Percentiles rank a stretch among this genome's conserved stretches.
These are phyloP conservation scores for Drosophila tani DNA, from an alignment of 1,140 invertebrate genomes.

Conservation along the genomic window DNA sequence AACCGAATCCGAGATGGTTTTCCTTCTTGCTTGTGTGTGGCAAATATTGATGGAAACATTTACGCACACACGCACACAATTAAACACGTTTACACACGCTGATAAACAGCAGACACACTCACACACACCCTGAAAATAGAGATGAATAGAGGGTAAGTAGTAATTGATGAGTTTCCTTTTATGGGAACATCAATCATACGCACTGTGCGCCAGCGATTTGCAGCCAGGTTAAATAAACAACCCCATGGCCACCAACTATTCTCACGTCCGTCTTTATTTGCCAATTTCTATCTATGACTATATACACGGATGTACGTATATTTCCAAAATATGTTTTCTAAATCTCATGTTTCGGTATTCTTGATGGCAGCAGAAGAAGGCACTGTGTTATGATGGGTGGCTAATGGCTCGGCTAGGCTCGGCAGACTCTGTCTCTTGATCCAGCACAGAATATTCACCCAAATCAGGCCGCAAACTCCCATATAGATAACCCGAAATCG, in stretches of 20 bases:
- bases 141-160: slow-evolving; percentile 68
- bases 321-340: slow-evolving; percentile 8
- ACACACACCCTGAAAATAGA: slow-evolving; percentile 26
- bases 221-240: slow-evolving; percentile 69
- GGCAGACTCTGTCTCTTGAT: slow-evolving; percentile 87
- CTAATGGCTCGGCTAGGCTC: background rate
- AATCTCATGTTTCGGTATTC: slow-evolving; percentile 40
- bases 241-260: slow-evolving; percentile 9
- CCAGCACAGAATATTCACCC: slow-evolving; percentile 92
- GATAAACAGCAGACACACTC: slow-evolving; percentile 52
- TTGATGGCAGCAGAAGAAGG: slow-evolving; percentile 9
- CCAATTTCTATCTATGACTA: slow-evolving; percentile 50
- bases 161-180: slow-evolving; percentile 82
- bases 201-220: slow-evolving; percentile 61
- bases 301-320: slow-evolving; percentile 18
- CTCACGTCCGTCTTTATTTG: slow-evolving; percentile 62
- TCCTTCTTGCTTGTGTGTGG: slow-evolving; percentile 54
- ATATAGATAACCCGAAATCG: slow-evolving; percentile 90
- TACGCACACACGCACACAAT: slow-evolving; percentile 81
- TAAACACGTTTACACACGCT: slow-evolving; percentile 75
- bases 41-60: slow-evolving; percentile 81
- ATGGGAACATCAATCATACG: slow-evolving; percentile 81
- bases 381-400: slow-evolving; percentile 1
- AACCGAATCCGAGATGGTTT: slow-evolving; percentile 20
- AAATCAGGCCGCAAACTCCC: slow-evolving; percentile 89